Conservation (phyloP, 1,140 invertebrate genomes). For the Drosophila saltans region DNA sequence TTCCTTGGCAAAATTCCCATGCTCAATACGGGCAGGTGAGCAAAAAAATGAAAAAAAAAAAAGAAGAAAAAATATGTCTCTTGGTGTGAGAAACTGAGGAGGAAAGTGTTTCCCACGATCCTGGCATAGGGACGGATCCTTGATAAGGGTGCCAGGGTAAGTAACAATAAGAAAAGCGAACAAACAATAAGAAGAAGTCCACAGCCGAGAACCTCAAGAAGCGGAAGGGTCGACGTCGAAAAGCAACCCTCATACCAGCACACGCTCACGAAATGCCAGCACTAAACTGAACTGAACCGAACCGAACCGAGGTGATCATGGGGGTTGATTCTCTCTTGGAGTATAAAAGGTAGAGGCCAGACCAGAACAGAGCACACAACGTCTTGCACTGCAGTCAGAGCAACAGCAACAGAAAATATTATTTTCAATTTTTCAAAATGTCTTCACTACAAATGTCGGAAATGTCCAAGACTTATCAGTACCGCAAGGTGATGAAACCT, state of each 20-base stretch:
- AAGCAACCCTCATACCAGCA: conserved; percentile 71
- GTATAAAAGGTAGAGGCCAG: conserved; percentile 58
- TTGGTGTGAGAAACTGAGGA: conserved; percentile 81
- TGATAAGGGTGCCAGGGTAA: conserved; percentile 24
- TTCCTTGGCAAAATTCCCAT: conserved; percentile 64
- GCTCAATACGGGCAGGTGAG: conserved; percentile 80
- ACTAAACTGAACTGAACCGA: conserved; percentile 48
- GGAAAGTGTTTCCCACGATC: conserved; percentile 82
- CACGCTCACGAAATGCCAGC: conserved; percentile 61
- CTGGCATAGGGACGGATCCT: conserved; percentile 18
- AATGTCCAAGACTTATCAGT: conserved; percentile 93
- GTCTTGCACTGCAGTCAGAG: conserved; percentile 62
- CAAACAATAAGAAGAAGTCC: conserved; percentile 67
- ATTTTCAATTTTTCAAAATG: conserved; percentile 36
- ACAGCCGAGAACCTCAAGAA: conserved; percentile 43
- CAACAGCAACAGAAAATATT: conserved; percentile 59
- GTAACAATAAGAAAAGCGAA: conserved; percentile 55
- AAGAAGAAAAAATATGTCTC: conserved; percentile 4
- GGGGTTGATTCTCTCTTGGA: conserved; percentile 58
- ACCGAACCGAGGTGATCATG: conserved; percentile 34
- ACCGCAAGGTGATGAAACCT: conserved; percentile 97
- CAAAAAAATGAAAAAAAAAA: conserved; percentile 54
- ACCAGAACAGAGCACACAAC: conserved; percentile 50
- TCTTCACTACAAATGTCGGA: conserved; percentile 79
- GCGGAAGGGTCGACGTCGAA: conserved; percentile 62